Base-by-base conservation (phyloP, 2,797 vertebrate genomes). In the Sebastes diploproa region DNA sequence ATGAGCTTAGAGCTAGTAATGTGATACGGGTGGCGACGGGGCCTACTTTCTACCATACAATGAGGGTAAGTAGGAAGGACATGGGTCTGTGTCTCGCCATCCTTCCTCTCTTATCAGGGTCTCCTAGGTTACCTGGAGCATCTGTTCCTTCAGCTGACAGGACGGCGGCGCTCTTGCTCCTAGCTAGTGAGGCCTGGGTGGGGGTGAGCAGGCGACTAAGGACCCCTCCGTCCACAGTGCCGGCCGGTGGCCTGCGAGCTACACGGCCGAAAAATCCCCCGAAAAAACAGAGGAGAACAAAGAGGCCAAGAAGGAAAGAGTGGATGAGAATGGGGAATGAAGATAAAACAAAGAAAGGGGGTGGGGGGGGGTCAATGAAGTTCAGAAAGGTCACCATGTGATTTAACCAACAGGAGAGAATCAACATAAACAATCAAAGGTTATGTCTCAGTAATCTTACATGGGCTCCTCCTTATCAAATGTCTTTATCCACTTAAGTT, bases 161-260 rank as follows among this genome's bases (percentile, higher is more conserved):
- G 87, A 95, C 91, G 80, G 96, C 96, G 86, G 96, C 95, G 75
- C 97, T 99, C 97, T 97, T 98, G 95, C 97, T 98, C 95, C 97
- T 97, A 96, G 97, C 97, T 96, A 98, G 94, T 88, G 97, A 98
- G 72, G 97, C 96, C 95, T 98, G 97, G 90, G 97, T 98, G 91
- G 97, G 98, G 85, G 96, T 94, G 82, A 98, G 96, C 89, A 98
- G 96, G 83, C 96, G 97, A 94, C 93, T 97, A 96, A 98, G 95
- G 92, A 97, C 88, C 88, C 94, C 96, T 96, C 95, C 96, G 83
- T 98, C 97, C 96, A 96, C 90, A 89, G 96, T 92, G 95, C 89
- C 93, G 91, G 92, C 89, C 89, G 93, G 93, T 85, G 95, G 94
- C 89, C 95, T 96, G 83, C 93, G 96, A 95, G 95, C 97, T 98